Base-by-base conservation (phyloP, 2,797 vertebrate genomes). In the Crypturellus tataupa region DNA sequence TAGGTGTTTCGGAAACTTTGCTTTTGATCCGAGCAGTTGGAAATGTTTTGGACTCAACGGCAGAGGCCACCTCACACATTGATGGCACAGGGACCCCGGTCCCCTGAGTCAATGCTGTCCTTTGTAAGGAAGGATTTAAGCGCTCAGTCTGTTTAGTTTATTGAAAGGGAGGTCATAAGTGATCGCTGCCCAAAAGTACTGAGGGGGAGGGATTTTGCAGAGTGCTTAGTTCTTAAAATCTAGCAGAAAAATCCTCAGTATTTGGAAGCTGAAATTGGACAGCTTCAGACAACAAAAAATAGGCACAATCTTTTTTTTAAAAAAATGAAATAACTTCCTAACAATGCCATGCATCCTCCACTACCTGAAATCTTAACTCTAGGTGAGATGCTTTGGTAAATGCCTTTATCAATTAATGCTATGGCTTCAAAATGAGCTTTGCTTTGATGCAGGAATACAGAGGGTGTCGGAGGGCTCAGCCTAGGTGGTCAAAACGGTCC, bases 101-200 rank as follows among this genome's bases (percentile, higher is more conserved):
- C 60, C 37, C 71, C 84, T 77, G 79, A 91, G 80, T 63, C 80
- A 82, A 58, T 77, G 44, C 24, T 78, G 25, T 58, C 88, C 69
- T 88, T 59, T 62, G 10, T 14, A 51, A 58, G 40, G 29, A 25
- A 75, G 94, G 63, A 79, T 40, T 16, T 42, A 71, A 83, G 65
- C 23, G 29, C 40, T 91, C 78, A 80, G 69, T 71, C 64, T 84
- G 71, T 65, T 78, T 73, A 81, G 91, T 82, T 90, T 86, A 87
- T 24, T 87, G 72, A 79, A 85, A 93, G 24, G 29, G 24, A 90
- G 46, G 51, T 77, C 12, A 58, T 23, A 89, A 88, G 69, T 42
- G 19, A 77, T 69, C 12, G 31, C 67, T 33, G 33, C 27, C 62
- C 9, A 79, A n/a, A 40, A 94, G 65, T 53, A 76, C 44, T 29